Percentiles rank a stretch among this genome's conserved stretches.
phyloP scores from a whole-genome alignment of 1,140 invertebrate species.

The Drosophila ficusphila region DNA sequence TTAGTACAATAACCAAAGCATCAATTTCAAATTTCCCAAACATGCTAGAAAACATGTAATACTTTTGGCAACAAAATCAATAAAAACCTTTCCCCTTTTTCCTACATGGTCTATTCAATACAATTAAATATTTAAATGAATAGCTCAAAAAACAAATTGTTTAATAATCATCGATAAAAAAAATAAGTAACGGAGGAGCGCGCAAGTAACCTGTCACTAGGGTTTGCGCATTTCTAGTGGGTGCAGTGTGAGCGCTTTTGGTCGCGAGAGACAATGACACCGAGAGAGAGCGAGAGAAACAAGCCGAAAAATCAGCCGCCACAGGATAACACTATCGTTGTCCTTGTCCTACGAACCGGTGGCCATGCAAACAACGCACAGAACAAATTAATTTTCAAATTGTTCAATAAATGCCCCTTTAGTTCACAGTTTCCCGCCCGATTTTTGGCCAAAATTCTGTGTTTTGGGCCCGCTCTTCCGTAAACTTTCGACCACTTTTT shows the following conservation, averaged over 20 bases:
- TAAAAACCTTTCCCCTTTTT: too few species aligned
- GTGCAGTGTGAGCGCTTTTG: slow-evolving; percentile 11
- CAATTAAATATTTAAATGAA: not conserved
- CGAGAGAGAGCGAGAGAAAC: not conserved
- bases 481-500: not conserved
- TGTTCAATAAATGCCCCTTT: slow-evolving; percentile 6
- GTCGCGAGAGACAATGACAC: slow-evolving; percentile 9
- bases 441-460: not conserved
- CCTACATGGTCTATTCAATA: too few species aligned
- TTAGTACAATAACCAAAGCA: too few species aligned
- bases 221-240: slow-evolving; percentile 13
- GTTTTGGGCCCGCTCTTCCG: not conserved
- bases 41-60: too few species aligned
- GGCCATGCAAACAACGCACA: slow-evolving; percentile 39
- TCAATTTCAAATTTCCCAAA: too few species aligned
- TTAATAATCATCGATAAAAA: not conserved
- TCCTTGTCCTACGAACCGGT: slow-evolving; percentile 45
- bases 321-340: slow-evolving; percentile 35
- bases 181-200: not conserved
- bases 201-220: not conserved
- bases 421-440: not conserved
- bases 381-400: slow-evolving; percentile 32
- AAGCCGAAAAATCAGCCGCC: slow-evolving; percentile 30
- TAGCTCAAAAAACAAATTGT: not conserved
- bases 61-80: too few species aligned